These are phyloP conservation scores for Xestia sexstrigata DNA, from an alignment of 2,888 invertebrate species.

Conservation along the genomic window DNA sequence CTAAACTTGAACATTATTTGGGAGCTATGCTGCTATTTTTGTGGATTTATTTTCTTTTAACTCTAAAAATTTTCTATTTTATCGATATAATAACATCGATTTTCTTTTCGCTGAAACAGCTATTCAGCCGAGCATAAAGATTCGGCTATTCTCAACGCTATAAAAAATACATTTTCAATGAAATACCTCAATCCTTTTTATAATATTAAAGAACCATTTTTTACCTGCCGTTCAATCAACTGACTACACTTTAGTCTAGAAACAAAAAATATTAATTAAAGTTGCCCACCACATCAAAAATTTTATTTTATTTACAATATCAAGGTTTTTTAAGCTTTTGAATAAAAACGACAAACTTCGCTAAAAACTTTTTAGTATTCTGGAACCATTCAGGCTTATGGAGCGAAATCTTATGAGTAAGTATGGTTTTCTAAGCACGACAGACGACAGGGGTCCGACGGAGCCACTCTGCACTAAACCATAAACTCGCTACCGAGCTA, in stretches of 20 bases:
- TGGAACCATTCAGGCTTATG: slow-evolving; percentile 19
- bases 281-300: not conserved
- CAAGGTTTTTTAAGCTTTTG: slow-evolving; percentile 6
- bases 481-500: slow-evolving; percentile 37
- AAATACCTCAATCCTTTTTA: slow-evolving; percentile 15
- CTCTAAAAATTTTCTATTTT: slow-evolving; percentile 11
- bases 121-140: slow-evolving; percentile 15
- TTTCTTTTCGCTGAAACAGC: slow-evolving; percentile 28
- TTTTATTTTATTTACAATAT: not conserved
- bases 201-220: slow-evolving; percentile 21
- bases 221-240: slow-evolving; percentile 25
- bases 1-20: slow-evolving; percentile 49
- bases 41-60: slow-evolving; percentile 30
- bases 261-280: slow-evolving; percentile 28
- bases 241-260: slow-evolving; percentile 16
- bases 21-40: slow-evolving; percentile 25
- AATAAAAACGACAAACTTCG: slow-evolving; percentile 1
- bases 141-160: slow-evolving; percentile 22
- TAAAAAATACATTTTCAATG: slow-evolving; percentile 22
- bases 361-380: slow-evolving; percentile 19
- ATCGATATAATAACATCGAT: slow-evolving; percentile 9
- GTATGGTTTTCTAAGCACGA: slow-evolving; percentile 29
- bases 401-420: slow-evolving; percentile 30
- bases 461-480: slow-evolving; percentile 48
- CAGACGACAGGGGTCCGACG: slow-evolving; percentile 20